phyloP scores from a whole-genome alignment of 2,113 vertebrate species.

The Myrmophylax atrothorax region DNA sequence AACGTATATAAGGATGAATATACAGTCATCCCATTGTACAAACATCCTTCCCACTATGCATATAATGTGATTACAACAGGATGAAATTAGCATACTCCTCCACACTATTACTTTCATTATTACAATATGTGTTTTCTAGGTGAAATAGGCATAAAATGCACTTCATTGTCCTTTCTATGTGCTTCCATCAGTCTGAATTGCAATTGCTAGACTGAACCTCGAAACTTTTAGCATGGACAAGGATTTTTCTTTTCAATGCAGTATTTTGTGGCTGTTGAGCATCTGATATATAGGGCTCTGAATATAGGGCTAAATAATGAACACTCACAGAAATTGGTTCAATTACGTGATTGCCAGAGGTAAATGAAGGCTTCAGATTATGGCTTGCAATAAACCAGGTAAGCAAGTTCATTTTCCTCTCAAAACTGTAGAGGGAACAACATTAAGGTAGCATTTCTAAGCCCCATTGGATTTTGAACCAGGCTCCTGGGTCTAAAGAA shows the following conservation, averaged over 20 bases:
- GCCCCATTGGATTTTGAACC: slow-evolving; percentile 1
- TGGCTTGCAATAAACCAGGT: not conserved
- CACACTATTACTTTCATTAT: not conserved
- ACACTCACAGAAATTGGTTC: not conserved
- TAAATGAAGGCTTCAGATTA: not conserved
- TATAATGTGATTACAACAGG: not conserved
- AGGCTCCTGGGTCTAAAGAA: not conserved
- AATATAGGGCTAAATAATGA: not conserved
- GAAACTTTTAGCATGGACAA: not conserved
- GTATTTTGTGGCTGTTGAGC: not conserved
- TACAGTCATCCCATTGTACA: not conserved
- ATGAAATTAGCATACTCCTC: not conserved
- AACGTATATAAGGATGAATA: not conserved
- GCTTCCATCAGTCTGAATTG: not conserved
- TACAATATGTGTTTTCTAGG: not conserved
- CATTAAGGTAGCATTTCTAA: not conserved
- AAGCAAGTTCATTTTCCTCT: not conserved
- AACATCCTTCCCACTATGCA: not conserved
- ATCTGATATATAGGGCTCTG: not conserved
- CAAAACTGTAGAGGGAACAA: not conserved
- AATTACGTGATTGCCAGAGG: not conserved
- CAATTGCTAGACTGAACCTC: not conserved
- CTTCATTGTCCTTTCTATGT: not conserved
- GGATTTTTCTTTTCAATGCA: not conserved
- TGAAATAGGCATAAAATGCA: not conserved